Conservation (phyloP, 2,113 vertebrate species). For the Castor canadensis region DNA sequence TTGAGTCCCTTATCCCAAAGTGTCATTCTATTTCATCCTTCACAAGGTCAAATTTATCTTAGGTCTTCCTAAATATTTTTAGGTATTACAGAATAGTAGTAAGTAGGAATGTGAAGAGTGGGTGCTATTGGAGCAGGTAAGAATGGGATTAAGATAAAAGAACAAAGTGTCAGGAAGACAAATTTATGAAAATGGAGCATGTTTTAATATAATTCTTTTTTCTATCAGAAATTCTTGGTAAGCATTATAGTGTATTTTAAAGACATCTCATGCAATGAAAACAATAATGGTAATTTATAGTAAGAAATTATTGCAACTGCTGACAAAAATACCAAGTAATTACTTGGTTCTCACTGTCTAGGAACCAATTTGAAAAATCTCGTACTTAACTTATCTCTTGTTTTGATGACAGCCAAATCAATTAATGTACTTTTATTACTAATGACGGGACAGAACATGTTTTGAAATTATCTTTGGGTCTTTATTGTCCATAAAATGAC, state of each 20-base stretch:
- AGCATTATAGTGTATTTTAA: conserved; percentile 12
- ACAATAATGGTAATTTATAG: neutral
- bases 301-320: neutral
- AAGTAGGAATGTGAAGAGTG: neutral
- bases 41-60: neutral
- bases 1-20: neutral
- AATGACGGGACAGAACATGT: neutral
- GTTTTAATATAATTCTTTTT: neutral
- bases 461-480: conserved; percentile 12
- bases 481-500: conserved; percentile 48
- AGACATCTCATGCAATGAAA: neutral
- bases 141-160: neutral
- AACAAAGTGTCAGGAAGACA: neutral
- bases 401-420: conserved; percentile 27
- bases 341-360: neutral
- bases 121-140: neutral
- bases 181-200: neutral
- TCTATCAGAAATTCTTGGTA: neutral
- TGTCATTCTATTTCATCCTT: neutral
- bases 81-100: neutral
- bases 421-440: conserved; percentile 40
- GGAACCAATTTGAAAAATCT: neutral
- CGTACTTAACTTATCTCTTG: neutral
- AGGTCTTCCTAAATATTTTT: neutral
- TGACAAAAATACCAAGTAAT: neutral